Base-by-base conservation (phyloP, 2,797 vertebrate species). In the Girardinus metallicus region DNA sequence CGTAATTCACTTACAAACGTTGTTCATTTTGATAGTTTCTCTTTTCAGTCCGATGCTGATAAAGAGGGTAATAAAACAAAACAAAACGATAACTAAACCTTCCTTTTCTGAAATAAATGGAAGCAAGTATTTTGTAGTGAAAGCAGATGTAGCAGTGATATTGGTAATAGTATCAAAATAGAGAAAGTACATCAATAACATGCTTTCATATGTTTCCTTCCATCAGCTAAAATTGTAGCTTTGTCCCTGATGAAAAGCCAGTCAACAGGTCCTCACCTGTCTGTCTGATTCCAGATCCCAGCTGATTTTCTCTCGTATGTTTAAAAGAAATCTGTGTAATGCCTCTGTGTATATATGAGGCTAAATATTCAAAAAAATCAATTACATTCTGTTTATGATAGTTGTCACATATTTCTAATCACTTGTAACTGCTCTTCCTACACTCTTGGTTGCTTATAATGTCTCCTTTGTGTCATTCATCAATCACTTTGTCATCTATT, bases 221-320 rank as follows among this genome's bases (percentile, higher is more conserved):
- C 16, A 49, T 21, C 47, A 18, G 47, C 51, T 53, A 3, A 53
- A 53, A 1, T 49, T 49, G 47, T 53, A 57, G 11, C 23, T 57
- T 57, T 57, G 53, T n/a, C 1, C 53, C 26, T 13, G 11, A 51
- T 11, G 3, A 51, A 51, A 51, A 51, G 18, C 43, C 6, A 39
- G 44, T 46, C 13, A 46, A 46, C 44, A 46, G 51, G 51, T 53
- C 2, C 51, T 55, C 84, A 78, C 53, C 66, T 83, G 47, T 12
- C 44, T 76, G 55, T 29, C 55, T 80, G 70, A 87, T 87, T 81
- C 83, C 3, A 1, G 51, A 66, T 81, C 29, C 34, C 39, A 3
- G 21, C 79, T 46, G 78, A 76, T 83, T 62, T 74, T 72, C 62
- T 77, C 49, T 31, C 5, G 0, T 13, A 15, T n/a, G 36, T 53